Conservation (phyloP, 2,797 vertebrate genomes). For the Lophotriccus pileatus region DNA sequence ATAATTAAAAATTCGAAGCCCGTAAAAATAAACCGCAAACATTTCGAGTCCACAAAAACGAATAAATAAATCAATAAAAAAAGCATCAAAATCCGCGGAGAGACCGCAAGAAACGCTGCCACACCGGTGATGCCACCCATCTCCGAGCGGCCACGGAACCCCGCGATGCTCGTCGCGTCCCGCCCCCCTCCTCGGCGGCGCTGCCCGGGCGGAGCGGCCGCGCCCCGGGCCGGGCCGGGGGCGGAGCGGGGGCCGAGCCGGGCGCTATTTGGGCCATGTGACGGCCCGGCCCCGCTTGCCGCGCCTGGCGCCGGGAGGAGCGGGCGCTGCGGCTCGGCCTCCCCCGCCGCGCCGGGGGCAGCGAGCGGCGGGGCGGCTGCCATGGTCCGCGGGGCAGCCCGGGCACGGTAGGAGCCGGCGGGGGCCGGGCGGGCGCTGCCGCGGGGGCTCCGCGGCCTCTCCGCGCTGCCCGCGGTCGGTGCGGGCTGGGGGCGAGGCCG, state of each 20-base stretch:
- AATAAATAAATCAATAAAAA: background rate
- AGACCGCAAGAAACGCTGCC: background rate
- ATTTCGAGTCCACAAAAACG: background rate
- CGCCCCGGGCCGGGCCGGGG: background rate
- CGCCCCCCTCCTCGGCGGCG: background rate
- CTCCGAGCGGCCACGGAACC: accelerated
- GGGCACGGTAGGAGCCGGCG: background rate
- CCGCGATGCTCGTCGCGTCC: background rate
- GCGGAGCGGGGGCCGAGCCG: constrained; percentile 67
- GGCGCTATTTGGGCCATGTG: constrained; percentile 83
- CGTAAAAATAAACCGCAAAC: no score
- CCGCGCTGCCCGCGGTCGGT: background rate
- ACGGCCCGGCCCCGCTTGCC: constrained; percentile 8
- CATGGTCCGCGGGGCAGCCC: background rate
- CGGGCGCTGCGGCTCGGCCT: background rate
- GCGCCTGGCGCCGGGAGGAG: constrained; percentile 3
- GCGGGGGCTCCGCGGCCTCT: background rate
- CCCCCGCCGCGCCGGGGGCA: background rate
- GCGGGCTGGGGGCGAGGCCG: background rate
- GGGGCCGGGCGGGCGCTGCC: background rate
- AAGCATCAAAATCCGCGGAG: background rate
- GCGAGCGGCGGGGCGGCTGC: background rate
- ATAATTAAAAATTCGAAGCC: no score
- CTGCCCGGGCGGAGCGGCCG: background rate
- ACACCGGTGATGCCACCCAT: background rate